These are phyloP conservation scores for Cromileptes altivelis DNA, from an alignment of 2,113 vertebrate species.

Conservation along the genomic window DNA sequence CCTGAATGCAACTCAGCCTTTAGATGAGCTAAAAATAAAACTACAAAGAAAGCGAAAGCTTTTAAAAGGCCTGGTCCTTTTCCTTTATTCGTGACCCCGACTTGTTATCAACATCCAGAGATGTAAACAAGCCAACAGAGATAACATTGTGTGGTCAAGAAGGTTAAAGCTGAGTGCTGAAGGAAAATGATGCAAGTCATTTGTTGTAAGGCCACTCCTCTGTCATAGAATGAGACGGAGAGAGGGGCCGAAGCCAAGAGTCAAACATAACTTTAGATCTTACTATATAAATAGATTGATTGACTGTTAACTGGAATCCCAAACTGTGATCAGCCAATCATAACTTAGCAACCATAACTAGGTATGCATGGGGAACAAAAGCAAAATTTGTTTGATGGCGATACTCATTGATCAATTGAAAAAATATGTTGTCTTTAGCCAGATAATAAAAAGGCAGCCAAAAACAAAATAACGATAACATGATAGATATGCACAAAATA, in stretches of 20 bases:
- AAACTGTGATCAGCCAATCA: not conserved
- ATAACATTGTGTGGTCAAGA: conserved; percentile 43
- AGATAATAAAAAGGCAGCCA: too few relatives aligned
- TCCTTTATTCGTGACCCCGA: not conserved
- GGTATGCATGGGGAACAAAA: too few relatives aligned
- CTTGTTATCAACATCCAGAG: conserved; percentile 26
- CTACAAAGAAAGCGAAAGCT: conserved; percentile 10
- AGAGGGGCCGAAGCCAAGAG: not conserved
- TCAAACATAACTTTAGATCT: not conserved
- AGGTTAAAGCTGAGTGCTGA: not conserved
- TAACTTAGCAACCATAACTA: too few relatives aligned
- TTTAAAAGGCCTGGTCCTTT: conserved; percentile 10
- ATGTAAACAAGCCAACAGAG: conserved; percentile 46
- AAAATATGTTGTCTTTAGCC: too few relatives aligned
- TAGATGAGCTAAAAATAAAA: conserved; percentile 27
- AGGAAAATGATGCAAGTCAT: not conserved
- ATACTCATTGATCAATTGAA: too few relatives aligned
- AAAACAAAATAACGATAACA: too few relatives aligned
- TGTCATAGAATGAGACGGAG: too few relatives aligned
- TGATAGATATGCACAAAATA: too few relatives aligned
- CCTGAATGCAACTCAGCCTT: conserved; percentile 7
- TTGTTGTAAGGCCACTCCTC: not conserved
- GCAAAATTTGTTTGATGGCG: too few relatives aligned
- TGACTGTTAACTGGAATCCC: not conserved
- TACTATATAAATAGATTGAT: not conserved